Evolutionary conservation across 2,797 vertebrate genomes (phyloP).

Genomic region (Potorous gilbertii): DNA sequence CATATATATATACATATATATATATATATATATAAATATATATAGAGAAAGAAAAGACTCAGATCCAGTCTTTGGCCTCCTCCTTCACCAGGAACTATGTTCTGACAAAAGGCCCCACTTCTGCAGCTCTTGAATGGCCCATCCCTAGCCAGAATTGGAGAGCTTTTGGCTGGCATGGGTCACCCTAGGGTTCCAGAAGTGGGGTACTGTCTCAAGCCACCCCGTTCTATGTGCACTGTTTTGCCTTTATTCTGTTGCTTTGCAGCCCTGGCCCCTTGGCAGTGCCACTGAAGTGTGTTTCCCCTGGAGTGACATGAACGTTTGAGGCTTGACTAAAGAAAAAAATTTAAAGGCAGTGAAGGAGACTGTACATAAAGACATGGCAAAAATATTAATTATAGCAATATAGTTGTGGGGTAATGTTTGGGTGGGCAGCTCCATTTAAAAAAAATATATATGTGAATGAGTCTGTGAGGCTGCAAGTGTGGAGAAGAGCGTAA

Average conservation of each 20-base stretch:
- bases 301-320: conserved; percentile 86
- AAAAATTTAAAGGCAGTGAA: conserved; percentile 86
- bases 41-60: conserved; percentile 82
- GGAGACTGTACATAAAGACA: conserved; percentile 95
- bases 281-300: conserved; percentile 93
- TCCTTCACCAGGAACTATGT: conserved; percentile 87
- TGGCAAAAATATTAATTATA: conserved; percentile 91
- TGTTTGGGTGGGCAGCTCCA: conserved; percentile 93
- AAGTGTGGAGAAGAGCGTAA: conserved; percentile 89
- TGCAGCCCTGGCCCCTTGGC: conserved; percentile 92
- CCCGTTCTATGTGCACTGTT: conserved; percentile 92
- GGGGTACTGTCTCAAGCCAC: conserved; percentile 82
- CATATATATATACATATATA: too few species aligned
- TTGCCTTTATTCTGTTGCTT: conserved; percentile 90
- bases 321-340: conserved; percentile 90
- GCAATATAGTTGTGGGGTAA: conserved; percentile 93
- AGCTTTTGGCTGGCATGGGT: conserved; percentile 66
- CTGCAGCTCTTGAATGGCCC: conserved; percentile 75
- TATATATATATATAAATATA: background rate
- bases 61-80: conserved; percentile 93
- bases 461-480: conserved; percentile 93
- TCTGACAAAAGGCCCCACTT: conserved; percentile 83
- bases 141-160: conserved; percentile 69
- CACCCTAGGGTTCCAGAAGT: conserved; percentile 55
- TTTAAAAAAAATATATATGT: conserved; percentile 86